These are phyloP conservation scores for Chloromyia formosa DNA, from an alignment of 2,888 invertebrate species.

Conservation along the genomic window DNA sequence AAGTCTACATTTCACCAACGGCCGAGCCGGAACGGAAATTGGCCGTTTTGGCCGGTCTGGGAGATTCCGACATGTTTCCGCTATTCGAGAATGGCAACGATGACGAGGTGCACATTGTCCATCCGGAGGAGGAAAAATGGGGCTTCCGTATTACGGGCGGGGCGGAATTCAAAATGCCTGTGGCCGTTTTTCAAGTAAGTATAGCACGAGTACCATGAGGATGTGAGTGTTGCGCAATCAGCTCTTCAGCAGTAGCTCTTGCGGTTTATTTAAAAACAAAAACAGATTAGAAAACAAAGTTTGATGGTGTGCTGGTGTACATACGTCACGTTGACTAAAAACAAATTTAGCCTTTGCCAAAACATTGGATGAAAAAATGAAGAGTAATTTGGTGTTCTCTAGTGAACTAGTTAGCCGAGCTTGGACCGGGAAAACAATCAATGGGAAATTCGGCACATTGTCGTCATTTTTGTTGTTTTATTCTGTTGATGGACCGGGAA, in stretches of 20 bases:
- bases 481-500: constrained; percentile 6
- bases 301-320: background rate
- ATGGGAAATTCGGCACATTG: background rate
- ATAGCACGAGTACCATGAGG: background rate
- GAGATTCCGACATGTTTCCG: constrained; percentile 63
- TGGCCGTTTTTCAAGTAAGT: constrained; percentile 64
- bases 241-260: background rate
- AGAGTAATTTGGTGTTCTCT: constrained; percentile 2
- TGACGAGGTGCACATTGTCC: constrained; percentile 58
- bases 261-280: constrained; percentile 28
- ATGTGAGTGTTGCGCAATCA: constrained; percentile 12
- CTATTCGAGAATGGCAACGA: constrained; percentile 61
- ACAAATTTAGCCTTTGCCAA: constrained; percentile 26
- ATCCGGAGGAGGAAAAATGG: constrained; percentile 62
- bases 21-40: constrained; percentile 23
- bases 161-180: constrained; percentile 64
- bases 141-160: constrained; percentile 65
- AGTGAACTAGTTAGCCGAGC: constrained; percentile 27
- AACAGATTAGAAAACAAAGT: constrained; percentile 5
- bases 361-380: too few relatives aligned
- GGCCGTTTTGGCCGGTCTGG: constrained; percentile 55
- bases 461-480: background rate
- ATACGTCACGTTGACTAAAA: constrained; percentile 22
- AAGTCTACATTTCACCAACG: constrained; percentile 31
- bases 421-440: constrained; percentile 15